These are phyloP conservation scores for Drosophila pruinosa DNA, from an alignment of 1,140 invertebrate species.

Conservation along the genomic window DNA sequence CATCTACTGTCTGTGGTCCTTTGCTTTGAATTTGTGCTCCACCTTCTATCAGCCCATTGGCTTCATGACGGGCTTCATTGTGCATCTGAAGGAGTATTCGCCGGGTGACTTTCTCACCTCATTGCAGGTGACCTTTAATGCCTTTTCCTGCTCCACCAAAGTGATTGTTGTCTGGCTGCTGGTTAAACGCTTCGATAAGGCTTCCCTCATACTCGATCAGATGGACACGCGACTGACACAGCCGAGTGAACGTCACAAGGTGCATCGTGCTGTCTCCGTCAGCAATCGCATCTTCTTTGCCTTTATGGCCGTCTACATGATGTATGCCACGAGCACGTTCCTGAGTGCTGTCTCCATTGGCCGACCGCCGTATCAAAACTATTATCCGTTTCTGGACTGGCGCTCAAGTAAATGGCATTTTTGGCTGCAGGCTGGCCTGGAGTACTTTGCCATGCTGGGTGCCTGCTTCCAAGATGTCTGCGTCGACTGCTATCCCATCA, in stretches of 20 bases:
- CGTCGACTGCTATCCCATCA: constrained; percentile 64
- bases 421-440: constrained; percentile 49
- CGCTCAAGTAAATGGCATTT: constrained; percentile 36
- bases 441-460: constrained; percentile 64
- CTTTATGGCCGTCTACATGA: constrained; percentile 62
- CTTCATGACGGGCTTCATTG: constrained; percentile 56
- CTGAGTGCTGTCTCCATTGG: constrained; percentile 44
- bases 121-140: constrained; percentile 64
- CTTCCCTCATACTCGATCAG: constrained; percentile 51
- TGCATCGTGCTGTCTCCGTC: constrained; percentile 41
- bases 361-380: constrained; percentile 62
- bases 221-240: constrained; percentile 46
- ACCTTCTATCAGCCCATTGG: constrained; percentile 67
- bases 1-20: constrained; percentile 53
- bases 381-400: constrained; percentile 63
- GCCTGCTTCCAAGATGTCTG: constrained; percentile 69
- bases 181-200: constrained; percentile 49
- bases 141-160: constrained; percentile 63
- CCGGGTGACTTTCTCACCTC: constrained; percentile 68
- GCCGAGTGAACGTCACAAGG: constrained; percentile 24
- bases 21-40: constrained; percentile 51
- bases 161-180: constrained; percentile 64
- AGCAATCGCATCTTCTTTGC: constrained; percentile 67
- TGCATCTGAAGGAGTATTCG: constrained; percentile 55
- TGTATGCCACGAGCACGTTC: constrained; percentile 63